Evolutionary conservation across 2,888 invertebrate species (phyloP).

Genomic region (Tenthredo amoena): DNA sequence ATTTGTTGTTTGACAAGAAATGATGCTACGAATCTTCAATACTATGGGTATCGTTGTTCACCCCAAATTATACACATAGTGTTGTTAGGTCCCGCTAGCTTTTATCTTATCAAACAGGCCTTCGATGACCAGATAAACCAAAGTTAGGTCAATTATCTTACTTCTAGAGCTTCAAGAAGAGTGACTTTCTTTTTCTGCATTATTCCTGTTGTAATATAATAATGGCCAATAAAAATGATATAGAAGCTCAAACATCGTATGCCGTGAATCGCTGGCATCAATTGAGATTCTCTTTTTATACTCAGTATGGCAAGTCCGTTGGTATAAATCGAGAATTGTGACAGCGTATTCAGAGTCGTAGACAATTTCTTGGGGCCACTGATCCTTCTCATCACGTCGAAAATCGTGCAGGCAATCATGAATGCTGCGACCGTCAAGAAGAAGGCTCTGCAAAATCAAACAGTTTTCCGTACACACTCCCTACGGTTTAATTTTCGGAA

Average conservation of each 20-base stretch:
- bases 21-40: no score
- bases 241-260: not conserved
- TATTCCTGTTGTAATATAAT: conserved; percentile 66
- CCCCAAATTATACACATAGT: no score
- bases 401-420: conserved; percentile 62
- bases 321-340: conserved; percentile 1
- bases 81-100: not conserved
- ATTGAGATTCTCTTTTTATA: conserved; percentile 57
- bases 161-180: not conserved
- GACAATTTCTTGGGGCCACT: not conserved
- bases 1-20: no score
- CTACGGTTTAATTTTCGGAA: not conserved
- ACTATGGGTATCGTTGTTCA: no score
- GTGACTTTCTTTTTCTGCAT: conserved; percentile 63
- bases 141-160: not conserved
- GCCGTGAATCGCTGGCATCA: conserved; percentile 6
- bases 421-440: conserved; percentile 61
- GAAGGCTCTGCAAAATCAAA: conserved; percentile 61
- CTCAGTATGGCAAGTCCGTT: not conserved
- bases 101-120: no score
- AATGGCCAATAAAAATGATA: not conserved
- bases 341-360: not conserved
- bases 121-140: not conserved
- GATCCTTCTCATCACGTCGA: conserved; percentile 57
- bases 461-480: not conserved